Percentiles rank a stretch among this genome's conserved stretches.
phyloP scores from a whole-genome alignment of 2,888 invertebrate genomes.

The Dolichomitus sp. region DNA sequence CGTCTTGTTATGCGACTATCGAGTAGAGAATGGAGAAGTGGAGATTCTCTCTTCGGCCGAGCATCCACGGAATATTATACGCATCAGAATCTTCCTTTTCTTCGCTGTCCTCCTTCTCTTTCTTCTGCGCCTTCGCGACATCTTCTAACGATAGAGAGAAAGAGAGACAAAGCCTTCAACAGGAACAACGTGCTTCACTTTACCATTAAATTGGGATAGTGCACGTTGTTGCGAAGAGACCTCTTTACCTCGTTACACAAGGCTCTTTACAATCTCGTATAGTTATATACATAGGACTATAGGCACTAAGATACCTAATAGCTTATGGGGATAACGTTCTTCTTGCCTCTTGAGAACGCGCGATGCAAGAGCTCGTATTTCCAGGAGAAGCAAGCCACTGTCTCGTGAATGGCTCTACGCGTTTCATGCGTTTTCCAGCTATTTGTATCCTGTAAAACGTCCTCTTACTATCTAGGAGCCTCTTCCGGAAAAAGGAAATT shows the following conservation, averaged over 20 bases:
- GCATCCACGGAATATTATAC: constrained; percentile 50
- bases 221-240: constrained; percentile 49
- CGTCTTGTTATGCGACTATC: constrained; percentile 52
- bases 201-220: constrained; percentile 54
- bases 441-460: neutral
- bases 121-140: constrained; percentile 19
- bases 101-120: neutral
- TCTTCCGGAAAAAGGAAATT: constrained; percentile 8
- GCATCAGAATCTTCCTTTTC: constrained; percentile 39
- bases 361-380: constrained; percentile 34
- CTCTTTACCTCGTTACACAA: constrained; percentile 62
- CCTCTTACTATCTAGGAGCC: neutral
- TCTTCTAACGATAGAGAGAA: constrained; percentile 42
- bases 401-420: constrained; percentile 1
- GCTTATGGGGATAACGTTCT: constrained; percentile 40
- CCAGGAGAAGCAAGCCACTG: neutral
- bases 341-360: constrained; percentile 34
- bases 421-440: constrained; percentile 15
- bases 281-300: constrained; percentile 7
- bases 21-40: constrained; percentile 21
- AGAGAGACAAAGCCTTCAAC: constrained; percentile 24
- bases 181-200: constrained; percentile 45
- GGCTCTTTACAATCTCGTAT: constrained; percentile 56
- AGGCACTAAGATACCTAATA: constrained; percentile 22
- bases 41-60: constrained; percentile 27